Base-by-base conservation (phyloP, 2,113 vertebrate genomes). In the Tichodroma muraria region DNA sequence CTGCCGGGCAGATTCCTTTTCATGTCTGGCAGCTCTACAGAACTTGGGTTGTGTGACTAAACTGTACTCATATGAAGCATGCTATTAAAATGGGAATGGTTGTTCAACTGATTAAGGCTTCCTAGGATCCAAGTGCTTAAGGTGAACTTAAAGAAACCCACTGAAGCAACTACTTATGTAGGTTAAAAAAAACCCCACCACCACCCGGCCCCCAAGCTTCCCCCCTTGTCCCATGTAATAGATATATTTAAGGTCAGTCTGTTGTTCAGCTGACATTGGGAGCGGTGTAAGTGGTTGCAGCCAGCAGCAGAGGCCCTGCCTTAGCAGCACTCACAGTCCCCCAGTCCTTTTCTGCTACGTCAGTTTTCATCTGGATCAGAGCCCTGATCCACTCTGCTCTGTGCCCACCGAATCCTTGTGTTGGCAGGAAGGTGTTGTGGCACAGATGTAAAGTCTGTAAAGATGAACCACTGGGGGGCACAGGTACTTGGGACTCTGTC, bases 1-100 rank as follows among this genome's bases (percentile, higher is more conserved):
- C 80, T 92, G 84, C 54, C 73, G 90, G 91, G 65, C 88, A 91
- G 66, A 47, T 47, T 89, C 37, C 50, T 94, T 87, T 85, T 89
- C 79, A 70, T 88, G 87, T 93, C 83, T 95, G 92, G 68, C 92
- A 95, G 76, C 80, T 88, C 71, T 66, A 11, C 54, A 66, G 76
- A 93, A 40, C 79, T 89, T 76, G 68, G 63, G 63, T 65, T 92
- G 57, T 94, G 53, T 86, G 88, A 90, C 49, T 94, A 68, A 93
- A 84, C 52, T 93, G 50, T 77, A 40, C 59, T 95, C 4, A 1
- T 52, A 42, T 56, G 81, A 89, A 85, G 50, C 70, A 59, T 65
- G 66, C 59, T 38, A 70, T 85, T 94, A 73, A 93, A 95, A 91
- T 2, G 4, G 70, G 64, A 85, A 89, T 3, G 24, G 35, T 50